These are phyloP conservation scores for Aepyceros melampus DNA, from an alignment of 2,113 vertebrate genomes.

Conservation along the genomic window DNA sequence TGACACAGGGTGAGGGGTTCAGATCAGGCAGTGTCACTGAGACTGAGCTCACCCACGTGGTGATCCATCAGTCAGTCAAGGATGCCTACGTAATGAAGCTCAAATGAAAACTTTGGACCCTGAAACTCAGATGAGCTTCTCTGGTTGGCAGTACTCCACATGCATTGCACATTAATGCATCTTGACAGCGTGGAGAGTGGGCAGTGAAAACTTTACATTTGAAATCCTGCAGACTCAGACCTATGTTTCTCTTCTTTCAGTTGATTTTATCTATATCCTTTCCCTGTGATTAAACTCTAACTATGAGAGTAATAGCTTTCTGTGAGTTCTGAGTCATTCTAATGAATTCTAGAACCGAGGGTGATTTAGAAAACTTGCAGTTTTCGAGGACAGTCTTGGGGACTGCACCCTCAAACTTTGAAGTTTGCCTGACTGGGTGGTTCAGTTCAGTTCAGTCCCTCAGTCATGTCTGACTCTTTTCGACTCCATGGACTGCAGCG, in stretches of 20 bases:
- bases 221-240: background rate
- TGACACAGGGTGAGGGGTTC: background rate
- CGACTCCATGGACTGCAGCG: background rate
- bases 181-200: background rate
- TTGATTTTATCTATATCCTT: background rate
- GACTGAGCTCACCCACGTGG: background rate
- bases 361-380: background rate
- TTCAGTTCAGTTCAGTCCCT: background rate
- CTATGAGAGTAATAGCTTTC: background rate
- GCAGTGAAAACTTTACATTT: background rate
- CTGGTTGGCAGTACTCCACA: background rate
- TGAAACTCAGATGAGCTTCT: background rate
- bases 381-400: background rate
- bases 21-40: background rate
- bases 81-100: background rate
- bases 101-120: background rate
- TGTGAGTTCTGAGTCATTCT: background rate
- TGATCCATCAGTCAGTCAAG: background rate
- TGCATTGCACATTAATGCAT: no score
- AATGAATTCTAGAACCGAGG: background rate
- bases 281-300: background rate
- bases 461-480: background rate
- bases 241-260: background rate
- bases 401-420: background rate
- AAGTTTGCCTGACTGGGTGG: background rate